Evolutionary conservation across 2,888 invertebrate species (phyloP), one percentile per base, ranked within the genome.

Genomic region (Metalampra italica): DNA sequence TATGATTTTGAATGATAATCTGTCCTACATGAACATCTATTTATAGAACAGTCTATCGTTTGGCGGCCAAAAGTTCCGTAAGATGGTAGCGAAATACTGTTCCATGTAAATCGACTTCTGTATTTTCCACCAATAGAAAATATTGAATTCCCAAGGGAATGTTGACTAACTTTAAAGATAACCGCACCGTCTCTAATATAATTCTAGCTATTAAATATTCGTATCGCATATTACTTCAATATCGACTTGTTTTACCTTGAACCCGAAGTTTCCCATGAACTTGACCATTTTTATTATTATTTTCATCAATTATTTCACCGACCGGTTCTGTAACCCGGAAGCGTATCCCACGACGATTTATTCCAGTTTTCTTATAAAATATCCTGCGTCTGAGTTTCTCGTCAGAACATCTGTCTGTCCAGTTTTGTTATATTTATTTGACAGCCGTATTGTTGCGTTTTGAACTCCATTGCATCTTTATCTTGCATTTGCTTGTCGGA

Each of bases 251-350:
- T 47, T 43, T 37, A 30, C 43, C 47, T 47, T 47, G 29, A 48
- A 40, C 34, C n/a, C n/a, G 3, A 11, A 36, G n/a, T 3, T 62
- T 59, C 60, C 57, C 63, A 64, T 62, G 57, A 62, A 57, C 55
- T 60, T 57, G 61, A 57, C 56, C 60, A 60, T 5, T 22, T 22
- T 22, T 22, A 22, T 22, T 22, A 22, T 22, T 22, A 22, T 5
- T 22, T 3, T 22, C 5, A 22, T 22, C 22, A 22, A 22, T 56
- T 64, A 57, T 57, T 57, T 53, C 38, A 47, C 57, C 61, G 77
- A 85, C 85, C 76, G 75, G 85, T 84, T 75, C 52, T 63, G 65
- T 68, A 69, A 83, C 68, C 57, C 83, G 86, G 86, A 87, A 86
- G 80, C 62, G 60, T 51, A 64, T 78, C 81, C 60, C 75, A 78